Conservation (phyloP, 2,888 invertebrate genomes). For the Polietes domitor region DNA sequence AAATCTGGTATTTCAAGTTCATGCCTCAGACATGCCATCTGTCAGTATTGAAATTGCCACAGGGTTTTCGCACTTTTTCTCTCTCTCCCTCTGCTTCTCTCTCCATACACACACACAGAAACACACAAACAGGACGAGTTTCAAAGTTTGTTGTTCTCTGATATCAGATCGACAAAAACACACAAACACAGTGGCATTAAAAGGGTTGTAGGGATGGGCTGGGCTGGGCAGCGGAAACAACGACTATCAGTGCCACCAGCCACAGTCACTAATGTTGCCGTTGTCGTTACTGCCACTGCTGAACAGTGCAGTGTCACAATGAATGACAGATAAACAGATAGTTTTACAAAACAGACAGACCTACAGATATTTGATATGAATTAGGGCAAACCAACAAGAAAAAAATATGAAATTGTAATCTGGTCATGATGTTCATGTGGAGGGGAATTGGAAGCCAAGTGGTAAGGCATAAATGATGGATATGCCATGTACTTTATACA, state of each 20-base stretch:
- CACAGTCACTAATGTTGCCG: not conserved
- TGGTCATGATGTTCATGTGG: not conserved
- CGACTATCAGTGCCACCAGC: constrained; percentile 18
- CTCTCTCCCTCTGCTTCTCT: constrained; percentile 14
- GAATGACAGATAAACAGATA: constrained; percentile 60
- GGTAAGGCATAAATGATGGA: not conserved
- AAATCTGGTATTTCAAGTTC: constrained; percentile 70
- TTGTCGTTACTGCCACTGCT: constrained; percentile 18
- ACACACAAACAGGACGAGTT: constrained; percentile 47
- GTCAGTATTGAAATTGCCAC: constrained; percentile 73
- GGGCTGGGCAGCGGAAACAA: not conserved
- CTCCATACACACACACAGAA: not conserved
- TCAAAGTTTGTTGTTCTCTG: constrained; percentile 32
- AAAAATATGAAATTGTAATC: constrained; percentile 12
- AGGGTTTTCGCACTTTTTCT: constrained; percentile 63
- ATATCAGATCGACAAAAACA: constrained; percentile 16
- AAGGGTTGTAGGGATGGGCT: constrained; percentile 37
- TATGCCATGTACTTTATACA: no score
- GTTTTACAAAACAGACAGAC: constrained; percentile 56
- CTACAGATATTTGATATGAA: constrained; percentile 58
- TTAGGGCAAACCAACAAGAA: constrained; percentile 40
- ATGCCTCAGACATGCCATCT: constrained; percentile 76
- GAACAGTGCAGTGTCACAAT: constrained; percentile 22
- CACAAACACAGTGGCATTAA: constrained; percentile 12
- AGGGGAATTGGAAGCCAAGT: not conserved